These are phyloP conservation scores for Agonopterix alstromeriana DNA, from an alignment of 2,888 invertebrate species.

Conservation along the genomic window DNA sequence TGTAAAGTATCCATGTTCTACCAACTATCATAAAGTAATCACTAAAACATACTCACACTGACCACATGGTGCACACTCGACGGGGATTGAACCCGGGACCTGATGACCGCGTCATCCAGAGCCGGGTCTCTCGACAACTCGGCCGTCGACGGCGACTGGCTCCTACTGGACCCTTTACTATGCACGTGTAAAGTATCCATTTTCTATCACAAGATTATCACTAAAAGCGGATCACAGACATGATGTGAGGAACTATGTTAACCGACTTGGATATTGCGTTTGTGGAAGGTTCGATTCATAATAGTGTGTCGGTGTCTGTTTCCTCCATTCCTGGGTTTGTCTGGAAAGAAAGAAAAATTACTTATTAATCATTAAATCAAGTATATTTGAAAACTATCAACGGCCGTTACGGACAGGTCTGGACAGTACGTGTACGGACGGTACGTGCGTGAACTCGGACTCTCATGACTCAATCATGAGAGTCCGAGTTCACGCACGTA, in stretches of 20 bases:
- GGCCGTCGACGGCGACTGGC: conserved; percentile 76
- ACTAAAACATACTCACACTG: conserved; percentile 5
- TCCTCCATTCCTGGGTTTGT: conserved; percentile 17
- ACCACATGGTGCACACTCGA: conserved; percentile 21
- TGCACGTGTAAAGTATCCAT: conserved; percentile 72
- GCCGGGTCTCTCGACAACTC: conserved; percentile 64
- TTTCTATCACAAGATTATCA: conserved; percentile 11
- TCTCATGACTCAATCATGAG: no score
- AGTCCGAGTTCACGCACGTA: no score
- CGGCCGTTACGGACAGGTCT: no score
- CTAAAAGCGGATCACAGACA: conserved; percentile 18
- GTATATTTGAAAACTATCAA: no score
- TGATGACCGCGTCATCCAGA: conserved; percentile 61
- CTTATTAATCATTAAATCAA: background rate
- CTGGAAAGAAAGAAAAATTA: conserved; percentile 24
- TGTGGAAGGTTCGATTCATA: conserved; percentile 13
- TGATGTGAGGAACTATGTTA: conserved; percentile 14
- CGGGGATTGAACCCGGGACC: conserved; percentile 65
- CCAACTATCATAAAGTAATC: no score
- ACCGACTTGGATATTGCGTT: conserved; percentile 11
- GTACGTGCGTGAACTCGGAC: no score
- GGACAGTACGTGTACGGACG: no score
- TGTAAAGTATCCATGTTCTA: conserved; percentile 59
- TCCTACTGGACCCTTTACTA: conserved; percentile 78
- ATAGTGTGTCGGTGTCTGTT: conserved; percentile 8